Evolutionary conservation across 2,113 vertebrate species (phyloP).

Genomic region (Tonatia bakeri): DNA sequence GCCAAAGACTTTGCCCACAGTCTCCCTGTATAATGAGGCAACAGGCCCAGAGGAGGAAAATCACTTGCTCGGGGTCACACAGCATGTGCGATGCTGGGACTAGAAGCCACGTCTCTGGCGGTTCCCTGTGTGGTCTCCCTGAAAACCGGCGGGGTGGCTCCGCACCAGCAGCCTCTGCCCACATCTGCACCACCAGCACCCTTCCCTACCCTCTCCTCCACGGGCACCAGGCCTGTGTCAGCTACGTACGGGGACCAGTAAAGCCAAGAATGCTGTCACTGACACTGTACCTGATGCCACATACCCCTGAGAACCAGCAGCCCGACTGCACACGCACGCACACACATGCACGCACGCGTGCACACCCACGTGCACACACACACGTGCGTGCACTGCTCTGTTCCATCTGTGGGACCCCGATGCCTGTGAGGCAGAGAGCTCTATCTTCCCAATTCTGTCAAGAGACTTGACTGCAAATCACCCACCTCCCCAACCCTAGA

Average conservation of each 20-base stretch:
- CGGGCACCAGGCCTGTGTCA: background rate
- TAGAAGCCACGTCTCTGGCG: background rate
- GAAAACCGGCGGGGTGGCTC: background rate
- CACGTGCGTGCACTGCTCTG: background rate
- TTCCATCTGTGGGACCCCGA: background rate
- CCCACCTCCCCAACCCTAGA: background rate
- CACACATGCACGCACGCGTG: background rate
- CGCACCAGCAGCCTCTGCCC: background rate
- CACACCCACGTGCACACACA: background rate
- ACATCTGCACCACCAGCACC: background rate
- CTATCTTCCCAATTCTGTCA: background rate
- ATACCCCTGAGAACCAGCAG: background rate
- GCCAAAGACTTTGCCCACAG: background rate
- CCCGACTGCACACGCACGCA: background rate
- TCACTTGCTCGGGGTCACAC: slow-evolving; percentile 35
- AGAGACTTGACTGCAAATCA: background rate
- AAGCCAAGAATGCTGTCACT: background rate
- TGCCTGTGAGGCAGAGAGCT: background rate
- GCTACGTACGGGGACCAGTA: background rate
- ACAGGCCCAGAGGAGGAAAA: slow-evolving; percentile 2
- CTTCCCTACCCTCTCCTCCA: background rate
- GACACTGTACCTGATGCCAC: background rate
- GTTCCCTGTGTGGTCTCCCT: background rate
- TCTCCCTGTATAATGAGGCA: background rate
- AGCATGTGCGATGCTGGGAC: background rate